Evolutionary conservation across 2,888 invertebrate species (phyloP), one percentile per base, ranked within the genome.

Genomic region (Patella ulyssiponensis): DNA sequence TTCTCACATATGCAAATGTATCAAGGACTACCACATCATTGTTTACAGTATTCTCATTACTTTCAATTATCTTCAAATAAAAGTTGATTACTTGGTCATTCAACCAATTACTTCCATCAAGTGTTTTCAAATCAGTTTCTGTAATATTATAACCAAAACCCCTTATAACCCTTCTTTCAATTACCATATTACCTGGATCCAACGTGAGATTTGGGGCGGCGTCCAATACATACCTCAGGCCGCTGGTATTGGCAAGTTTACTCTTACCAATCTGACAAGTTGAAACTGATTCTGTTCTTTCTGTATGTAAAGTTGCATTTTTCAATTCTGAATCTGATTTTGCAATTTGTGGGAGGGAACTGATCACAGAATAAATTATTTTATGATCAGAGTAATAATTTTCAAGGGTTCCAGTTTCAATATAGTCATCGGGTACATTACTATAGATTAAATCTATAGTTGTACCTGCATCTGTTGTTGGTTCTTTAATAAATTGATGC

Each of bases 311-410:
- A 33, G 33, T 33, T 33, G 33, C 33, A 4, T 5, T 33, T 33
- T 33, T 33, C 33, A 33, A 33, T 33, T 33, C 33, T 33, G 33
- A 33, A 33, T 33, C 33, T 33, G 33, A 33, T 33, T 33, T 33
- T 33, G 33, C 33, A 33, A 33, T 33, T 33, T 33, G 33, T 33
- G 33, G 33, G 33, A 33, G 33, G 33, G 33, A 33, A 33, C 33
- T 33, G 33, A 58, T 20, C 17, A 15, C 20, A 58, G 56, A 56
- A n/a, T 56, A 56, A 17, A 56, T 56, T n/a, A 56, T 17, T n/a
- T 56, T 56, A n/a, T 56, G 56, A 56, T 56, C 56, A 56, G 56
- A 56, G 56, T 17, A 56, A 56, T 56, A 56, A 56, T 56, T 56
- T 56, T 56, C 56, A 56, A 56, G 14, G 15, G n/a, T 56, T 17